A percentile compares a stretch with the other conserved stretches of the same genome.
phyloP scores from a whole-genome alignment of 2,113 vertebrate species.

The Aplodontia rufa region DNA sequence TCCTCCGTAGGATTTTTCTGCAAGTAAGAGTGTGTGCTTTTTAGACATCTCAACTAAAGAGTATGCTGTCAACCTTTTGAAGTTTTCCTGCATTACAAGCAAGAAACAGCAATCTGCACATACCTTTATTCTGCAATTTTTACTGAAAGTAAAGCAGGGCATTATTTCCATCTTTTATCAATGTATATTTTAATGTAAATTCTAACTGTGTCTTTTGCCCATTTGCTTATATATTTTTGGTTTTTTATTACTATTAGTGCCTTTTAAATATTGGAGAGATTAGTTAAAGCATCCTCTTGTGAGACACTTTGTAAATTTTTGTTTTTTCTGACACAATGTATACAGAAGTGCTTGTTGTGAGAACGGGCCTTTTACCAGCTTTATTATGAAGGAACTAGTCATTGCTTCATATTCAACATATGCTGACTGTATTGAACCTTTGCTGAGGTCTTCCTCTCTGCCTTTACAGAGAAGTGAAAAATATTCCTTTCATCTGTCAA shows the following conservation, averaged over 20 bases:
- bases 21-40: background rate
- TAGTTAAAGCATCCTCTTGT: background rate
- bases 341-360: background rate
- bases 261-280: background rate
- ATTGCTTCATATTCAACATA: background rate
- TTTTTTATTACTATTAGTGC: background rate
- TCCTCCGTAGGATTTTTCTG: background rate
- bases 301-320: too few relatives aligned
- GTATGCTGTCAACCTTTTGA: background rate
- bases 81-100: background rate
- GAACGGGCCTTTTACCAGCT: background rate
- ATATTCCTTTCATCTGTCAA: background rate
- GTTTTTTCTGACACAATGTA: background rate
- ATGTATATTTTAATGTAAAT: background rate
- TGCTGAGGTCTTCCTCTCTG: background rate
- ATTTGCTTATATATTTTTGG: background rate
- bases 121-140: background rate
- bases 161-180: background rate
- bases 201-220: background rate
- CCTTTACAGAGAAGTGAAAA: background rate
- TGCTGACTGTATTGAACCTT: background rate
- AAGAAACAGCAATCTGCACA: background rate
- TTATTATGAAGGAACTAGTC: background rate
- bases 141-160: background rate
- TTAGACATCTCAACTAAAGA: background rate